Conservation (phyloP, 1,140 invertebrate genomes). For the Drosophila persimilis region DNA sequence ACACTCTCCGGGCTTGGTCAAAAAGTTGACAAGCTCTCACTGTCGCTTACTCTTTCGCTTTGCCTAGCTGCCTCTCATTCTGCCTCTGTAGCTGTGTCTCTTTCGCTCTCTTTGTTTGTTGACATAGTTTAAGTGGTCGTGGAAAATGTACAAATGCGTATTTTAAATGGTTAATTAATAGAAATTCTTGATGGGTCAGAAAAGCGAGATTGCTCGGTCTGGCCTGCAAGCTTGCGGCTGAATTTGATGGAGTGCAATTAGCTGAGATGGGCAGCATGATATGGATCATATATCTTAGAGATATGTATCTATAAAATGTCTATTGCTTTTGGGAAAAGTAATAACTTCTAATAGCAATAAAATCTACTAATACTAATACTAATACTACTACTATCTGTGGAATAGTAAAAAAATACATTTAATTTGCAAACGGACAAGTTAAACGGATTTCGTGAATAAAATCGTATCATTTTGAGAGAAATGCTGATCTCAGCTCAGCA, state of each 20-base stretch:
- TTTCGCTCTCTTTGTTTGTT: slow-evolving; percentile 55
- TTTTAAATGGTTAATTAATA: slow-evolving; percentile 76
- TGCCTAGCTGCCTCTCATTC: neutral
- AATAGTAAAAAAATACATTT: too few species aligned
- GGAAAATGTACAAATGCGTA: slow-evolving; percentile 49
- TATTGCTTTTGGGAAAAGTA: neutral
- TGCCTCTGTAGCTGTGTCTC: slow-evolving; percentile 12
- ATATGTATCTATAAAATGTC: slow-evolving; percentile 18
- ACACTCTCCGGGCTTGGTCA: slow-evolving; percentile 50
- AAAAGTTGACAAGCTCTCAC: slow-evolving; percentile 72
- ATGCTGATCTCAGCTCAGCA: too few species aligned
- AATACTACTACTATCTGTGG: too few species aligned
- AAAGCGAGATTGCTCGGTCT: slow-evolving; percentile 10
- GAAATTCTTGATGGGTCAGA: slow-evolving; percentile 44
- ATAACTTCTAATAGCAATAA: too few species aligned
- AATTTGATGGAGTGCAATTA: slow-evolving; percentile 24
- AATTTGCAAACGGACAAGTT: too few species aligned
- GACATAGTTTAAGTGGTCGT: slow-evolving; percentile 67
- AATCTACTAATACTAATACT: too few species aligned
- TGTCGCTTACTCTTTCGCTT: slow-evolving; percentile 1
- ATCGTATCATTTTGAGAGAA: too few species aligned
- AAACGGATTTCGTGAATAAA: too few species aligned
- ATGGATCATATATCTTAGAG: slow-evolving; percentile 2
- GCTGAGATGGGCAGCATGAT: slow-evolving; percentile 6
- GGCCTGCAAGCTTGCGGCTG: slow-evolving; percentile 9